Conservation (phyloP, 2,888 invertebrate genomes). For the Protula sp. region DNA sequence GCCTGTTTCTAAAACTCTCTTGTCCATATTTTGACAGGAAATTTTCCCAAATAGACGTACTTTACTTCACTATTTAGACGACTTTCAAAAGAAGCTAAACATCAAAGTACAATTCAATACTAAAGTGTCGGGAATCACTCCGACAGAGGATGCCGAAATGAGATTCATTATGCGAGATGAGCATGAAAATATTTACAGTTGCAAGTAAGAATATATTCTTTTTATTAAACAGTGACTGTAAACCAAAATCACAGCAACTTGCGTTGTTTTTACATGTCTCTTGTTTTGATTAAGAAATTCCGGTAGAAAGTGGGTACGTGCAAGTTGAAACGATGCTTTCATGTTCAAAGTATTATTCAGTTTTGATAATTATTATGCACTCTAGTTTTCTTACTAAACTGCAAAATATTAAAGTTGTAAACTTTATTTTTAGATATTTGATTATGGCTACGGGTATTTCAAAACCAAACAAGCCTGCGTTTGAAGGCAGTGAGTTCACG, state of each 20-base stretch:
- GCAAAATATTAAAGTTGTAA: no score
- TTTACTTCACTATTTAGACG: background rate
- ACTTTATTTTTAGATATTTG: no score
- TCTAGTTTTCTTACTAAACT: no score
- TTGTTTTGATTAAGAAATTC: no score
- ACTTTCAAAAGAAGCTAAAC: background rate
- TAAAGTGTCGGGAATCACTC: background rate
- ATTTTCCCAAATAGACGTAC: background rate
- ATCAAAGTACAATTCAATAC: background rate
- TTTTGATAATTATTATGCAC: no score
- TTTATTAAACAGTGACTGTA: no score
- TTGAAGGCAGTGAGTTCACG: constrained; percentile 45
- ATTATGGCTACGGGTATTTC: constrained; percentile 53
- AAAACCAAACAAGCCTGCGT: constrained; percentile 41
- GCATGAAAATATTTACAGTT: background rate
- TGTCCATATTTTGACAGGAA: background rate
- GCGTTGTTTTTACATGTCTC: no score
- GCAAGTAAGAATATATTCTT: background rate
- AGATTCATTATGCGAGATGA: background rate
- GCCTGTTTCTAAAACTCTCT: no score
- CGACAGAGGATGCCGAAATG: background rate
- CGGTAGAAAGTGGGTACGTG: no score
- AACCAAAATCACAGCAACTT: no score
- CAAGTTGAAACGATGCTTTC: no score
- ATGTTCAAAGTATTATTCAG: no score